Percentiles rank a stretch among this genome's conserved stretches.
phyloP scores from a whole-genome alignment of 2,888 invertebrate species.

The Laothoe populi region DNA sequence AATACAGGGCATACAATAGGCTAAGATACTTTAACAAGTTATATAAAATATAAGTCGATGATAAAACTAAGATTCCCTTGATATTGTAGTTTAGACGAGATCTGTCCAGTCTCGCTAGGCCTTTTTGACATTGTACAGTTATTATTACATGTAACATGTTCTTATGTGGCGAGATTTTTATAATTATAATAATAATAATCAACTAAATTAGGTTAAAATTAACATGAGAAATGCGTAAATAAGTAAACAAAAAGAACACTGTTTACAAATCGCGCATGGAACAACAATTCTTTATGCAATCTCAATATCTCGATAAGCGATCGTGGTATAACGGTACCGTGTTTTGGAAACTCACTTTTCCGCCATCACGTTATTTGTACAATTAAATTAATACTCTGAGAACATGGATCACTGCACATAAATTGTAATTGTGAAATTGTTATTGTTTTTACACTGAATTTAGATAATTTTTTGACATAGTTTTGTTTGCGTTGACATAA shows the following conservation, averaged over 20 bases:
- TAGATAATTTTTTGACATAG: constrained; percentile 79
- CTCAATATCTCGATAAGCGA: constrained; percentile 56
- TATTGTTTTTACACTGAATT: constrained; percentile 78
- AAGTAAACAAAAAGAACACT: constrained; percentile 25
- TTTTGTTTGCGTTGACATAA: constrained; percentile 83
- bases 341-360: constrained; percentile 68
- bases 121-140: constrained; percentile 36
- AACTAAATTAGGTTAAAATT: not conserved
- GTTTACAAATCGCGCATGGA: constrained; percentile 28
- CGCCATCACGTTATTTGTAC: constrained; percentile 67
- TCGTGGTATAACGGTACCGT: constrained; percentile 32
- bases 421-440: constrained; percentile 61
- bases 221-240: not conserved
- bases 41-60: not conserved
- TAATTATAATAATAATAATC: constrained; percentile 15
- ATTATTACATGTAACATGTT: constrained; percentile 2
- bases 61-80: no score
- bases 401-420: constrained; percentile 70
- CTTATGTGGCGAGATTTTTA: not conserved
- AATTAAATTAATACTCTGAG: constrained; percentile 53
- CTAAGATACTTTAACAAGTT: not conserved
- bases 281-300: constrained; percentile 36
- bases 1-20: not conserved
- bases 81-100: not conserved
- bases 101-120: not conserved